phyloP scores from a whole-genome alignment of 1,140 invertebrate species.

The Acromyrmex charruanus region DNA sequence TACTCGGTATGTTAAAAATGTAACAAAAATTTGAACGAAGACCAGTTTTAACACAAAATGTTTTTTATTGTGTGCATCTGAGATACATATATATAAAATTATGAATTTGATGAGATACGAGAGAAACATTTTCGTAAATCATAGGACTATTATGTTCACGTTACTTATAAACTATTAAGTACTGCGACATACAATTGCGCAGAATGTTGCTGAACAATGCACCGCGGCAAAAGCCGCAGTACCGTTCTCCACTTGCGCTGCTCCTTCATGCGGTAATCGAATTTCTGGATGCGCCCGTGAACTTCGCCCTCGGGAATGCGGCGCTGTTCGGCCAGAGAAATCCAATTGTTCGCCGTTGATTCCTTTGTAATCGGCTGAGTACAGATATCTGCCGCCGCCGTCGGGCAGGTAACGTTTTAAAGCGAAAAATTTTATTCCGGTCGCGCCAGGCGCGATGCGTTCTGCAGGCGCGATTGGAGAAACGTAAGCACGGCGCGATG shows the following conservation, averaged over 20 bases:
- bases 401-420: conserved; percentile 48
- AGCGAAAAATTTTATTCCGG: conserved; percentile 48
- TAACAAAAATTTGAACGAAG: no score
- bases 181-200: not conserved
- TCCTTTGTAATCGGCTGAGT: conserved; percentile 62
- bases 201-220: conserved; percentile 28
- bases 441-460: conserved; percentile 21
- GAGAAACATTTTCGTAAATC: not conserved
- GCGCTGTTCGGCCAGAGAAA: conserved; percentile 53
- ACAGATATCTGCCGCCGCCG: conserved; percentile 40
- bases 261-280: conserved; percentile 62
- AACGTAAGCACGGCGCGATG: conserved; percentile 4
- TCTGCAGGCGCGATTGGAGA: not conserved
- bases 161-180: conserved; percentile 27
- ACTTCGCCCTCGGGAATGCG: conserved; percentile 63
- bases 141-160: not conserved
- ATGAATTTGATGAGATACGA: not conserved
- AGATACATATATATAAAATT: no score
- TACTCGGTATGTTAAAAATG: no score
- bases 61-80: no score
- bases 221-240: conserved; percentile 24
- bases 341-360: conserved; percentile 62
- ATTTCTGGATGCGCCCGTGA: conserved; percentile 64
- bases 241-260: conserved; percentile 34
- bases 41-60: no score